Evolutionary conservation across 2,888 invertebrate species (phyloP), one percentile per base, ranked within the genome.

Genomic region (Aspidiotus destructor): DNA sequence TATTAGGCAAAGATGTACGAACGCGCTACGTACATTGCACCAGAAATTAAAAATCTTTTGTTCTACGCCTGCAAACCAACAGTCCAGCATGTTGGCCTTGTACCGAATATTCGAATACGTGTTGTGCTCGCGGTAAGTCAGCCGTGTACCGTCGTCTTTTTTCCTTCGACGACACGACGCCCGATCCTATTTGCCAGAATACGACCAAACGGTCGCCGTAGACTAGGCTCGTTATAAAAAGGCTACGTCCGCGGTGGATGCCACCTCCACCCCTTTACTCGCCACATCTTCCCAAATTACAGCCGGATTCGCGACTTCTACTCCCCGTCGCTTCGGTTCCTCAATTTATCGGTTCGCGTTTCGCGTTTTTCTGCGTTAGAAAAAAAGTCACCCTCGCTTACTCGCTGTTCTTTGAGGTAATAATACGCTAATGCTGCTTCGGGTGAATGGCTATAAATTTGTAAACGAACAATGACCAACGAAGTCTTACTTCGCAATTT

Each of bases 271-370:
- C 16, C 60, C 15, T 67, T 44, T 17, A 8, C 58, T 58, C 58
- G 58, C 52, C 58, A 42, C 60, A 67, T 67, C 67, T 67, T 67
- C 44, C 67, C 67, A 67, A 67, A 67, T 67, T 67, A 67, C 67
- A 60, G 72, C 72, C 71, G 69, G 72, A 71, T 76, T 74, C 73
- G 73, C 70, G 71, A 73, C 62, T 42, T 44, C 53, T 61, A 61
- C 62, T 58, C 44, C 17, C 13, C 58, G 52, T 63, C 63, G 17
- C 28, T 40, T n/a, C 60, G 67, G 40, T 67, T 67, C 60, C 67
- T 67, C 67, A 67, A 67, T 67, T 67, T 67, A 67, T 67, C 67
- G 67, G 67, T 67, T 67, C 67, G 67, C 67, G 67, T 67, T 64
- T 54, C 63, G 63, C 63, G 63, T 64, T 53, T 40, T 55, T 48